phyloP scores from a whole-genome alignment of 37 sponge, comb jelly and placozoan genomes.

The Petrosia ficiformis region DNA sequence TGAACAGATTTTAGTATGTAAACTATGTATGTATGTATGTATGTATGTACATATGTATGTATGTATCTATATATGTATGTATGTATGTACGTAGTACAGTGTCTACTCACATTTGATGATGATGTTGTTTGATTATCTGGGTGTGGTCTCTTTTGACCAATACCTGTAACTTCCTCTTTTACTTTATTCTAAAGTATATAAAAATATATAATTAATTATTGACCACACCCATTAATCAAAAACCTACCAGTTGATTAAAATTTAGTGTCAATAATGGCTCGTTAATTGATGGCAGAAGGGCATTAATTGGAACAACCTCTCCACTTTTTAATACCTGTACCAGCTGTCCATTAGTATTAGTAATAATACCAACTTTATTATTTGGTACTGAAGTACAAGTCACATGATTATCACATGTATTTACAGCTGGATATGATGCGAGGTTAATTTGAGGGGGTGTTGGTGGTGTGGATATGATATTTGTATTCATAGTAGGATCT shows the following conservation, averaged over 20 bases:
- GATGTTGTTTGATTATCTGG: no score
- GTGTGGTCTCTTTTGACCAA: background rate
- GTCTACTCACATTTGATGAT: no score
- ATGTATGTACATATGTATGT: no score
- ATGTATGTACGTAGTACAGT: no score
- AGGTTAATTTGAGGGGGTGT: background rate
- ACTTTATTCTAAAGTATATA: no score
- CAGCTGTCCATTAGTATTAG: background rate
- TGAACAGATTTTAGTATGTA: no score
- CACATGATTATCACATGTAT: background rate
- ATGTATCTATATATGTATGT: no score
- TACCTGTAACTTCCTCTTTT: no score
- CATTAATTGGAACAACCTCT: constrained; percentile 15
- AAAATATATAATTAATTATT: no score
- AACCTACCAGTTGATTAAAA: no score
- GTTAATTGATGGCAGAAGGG: background rate
- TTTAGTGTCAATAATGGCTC: background rate
- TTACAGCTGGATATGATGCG: background rate
- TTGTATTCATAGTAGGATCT: background rate
- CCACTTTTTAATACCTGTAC: constrained; percentile 48
- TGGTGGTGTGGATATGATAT: background rate
- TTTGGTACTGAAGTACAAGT: background rate
- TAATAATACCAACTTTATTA: background rate
- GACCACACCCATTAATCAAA: no score
- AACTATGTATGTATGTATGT: no score